Base-by-base conservation (phyloP, 2,113 vertebrate species). In the Hiodon alosoides region DNA sequence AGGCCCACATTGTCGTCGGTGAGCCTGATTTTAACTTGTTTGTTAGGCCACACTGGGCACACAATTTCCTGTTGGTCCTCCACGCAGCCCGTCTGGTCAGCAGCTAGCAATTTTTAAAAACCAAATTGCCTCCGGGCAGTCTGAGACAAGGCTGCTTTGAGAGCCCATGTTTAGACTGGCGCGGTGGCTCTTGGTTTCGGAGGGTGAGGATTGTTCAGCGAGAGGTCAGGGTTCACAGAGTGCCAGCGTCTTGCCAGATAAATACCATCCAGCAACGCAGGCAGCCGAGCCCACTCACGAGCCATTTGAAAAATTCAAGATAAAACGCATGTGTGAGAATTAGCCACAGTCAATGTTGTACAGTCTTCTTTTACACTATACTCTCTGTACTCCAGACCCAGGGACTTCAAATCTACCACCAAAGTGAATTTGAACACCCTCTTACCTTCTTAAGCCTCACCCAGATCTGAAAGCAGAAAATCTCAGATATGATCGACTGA, bases 41-140 rank as follows among this genome's bases (percentile, higher is more conserved):
- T 71, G 31, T 71, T 10, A 62, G 14, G 61, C 59, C 55, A 71
- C 13, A 59, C 13, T 59, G 13, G 50, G 31, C 48, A 71, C 50
- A 64, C 61, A 64, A 16, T 64, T 13, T 4, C 6, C 11, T 6
- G 13, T 31, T 31, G 31, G 2, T 2, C 31, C 31, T 31, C 31
- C 31, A 31, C 31, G 31, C 31, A 31, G 31, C 31, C 31, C 31
- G 31, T 31, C 31, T 31, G 31, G 31, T 31, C 31, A 31, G 31
- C 7, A 64, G 5, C 61, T 16, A 4, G 52, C 8, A 8, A 5
- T 4, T 53, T 54, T 16, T 51, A 5, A 46, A 0, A 48, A 14
- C 9, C 48, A 51, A 47, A 52, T 8, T 31, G 75, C 72, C 87
- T 82, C 74, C 76, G 74, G 84, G 87, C 80, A 53, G 74, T 81